Percentiles rank a stretch among this genome's conserved stretches.
Conservation (phyloP, 2,888 invertebrate species). For the Melanchra persicariae region DNA sequence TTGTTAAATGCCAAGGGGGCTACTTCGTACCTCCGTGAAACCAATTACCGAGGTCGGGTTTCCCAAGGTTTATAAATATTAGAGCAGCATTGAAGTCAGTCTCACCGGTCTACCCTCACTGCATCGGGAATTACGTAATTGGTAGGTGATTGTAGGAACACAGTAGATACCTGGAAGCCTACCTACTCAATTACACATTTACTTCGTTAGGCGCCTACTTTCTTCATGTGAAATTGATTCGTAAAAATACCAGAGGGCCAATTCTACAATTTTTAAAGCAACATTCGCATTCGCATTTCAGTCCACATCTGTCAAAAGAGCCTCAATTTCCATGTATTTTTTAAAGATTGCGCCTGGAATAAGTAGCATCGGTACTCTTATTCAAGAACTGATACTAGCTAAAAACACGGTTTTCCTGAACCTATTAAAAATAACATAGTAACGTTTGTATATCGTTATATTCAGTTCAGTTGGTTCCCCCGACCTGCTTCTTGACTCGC, state of each 20-base stretch:
- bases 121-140: not conserved
- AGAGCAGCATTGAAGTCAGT: conserved; percentile 12
- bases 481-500: no score
- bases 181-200: not conserved
- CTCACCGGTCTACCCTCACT: not conserved
- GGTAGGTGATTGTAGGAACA: not conserved
- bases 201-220: not conserved
- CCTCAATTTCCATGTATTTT: no score
- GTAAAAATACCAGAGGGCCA: not conserved
- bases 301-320: no score
- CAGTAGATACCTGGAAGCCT: not conserved
- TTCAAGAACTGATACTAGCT: no score
- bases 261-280: no score
- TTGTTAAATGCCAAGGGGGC: conserved; percentile 6
- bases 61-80: conserved; percentile 28
- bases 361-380: no score
- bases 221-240: not conserved
- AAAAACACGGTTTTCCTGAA: no score
- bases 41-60: not conserved
- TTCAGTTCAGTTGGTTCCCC: no score
- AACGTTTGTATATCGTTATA: no score
- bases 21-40: not conserved
- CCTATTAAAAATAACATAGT: no score
- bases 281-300: no score
- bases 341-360: no score